phyloP scores from a whole-genome alignment of 1,140 invertebrate genomes.

The Drosophila kurseongensis region DNA sequence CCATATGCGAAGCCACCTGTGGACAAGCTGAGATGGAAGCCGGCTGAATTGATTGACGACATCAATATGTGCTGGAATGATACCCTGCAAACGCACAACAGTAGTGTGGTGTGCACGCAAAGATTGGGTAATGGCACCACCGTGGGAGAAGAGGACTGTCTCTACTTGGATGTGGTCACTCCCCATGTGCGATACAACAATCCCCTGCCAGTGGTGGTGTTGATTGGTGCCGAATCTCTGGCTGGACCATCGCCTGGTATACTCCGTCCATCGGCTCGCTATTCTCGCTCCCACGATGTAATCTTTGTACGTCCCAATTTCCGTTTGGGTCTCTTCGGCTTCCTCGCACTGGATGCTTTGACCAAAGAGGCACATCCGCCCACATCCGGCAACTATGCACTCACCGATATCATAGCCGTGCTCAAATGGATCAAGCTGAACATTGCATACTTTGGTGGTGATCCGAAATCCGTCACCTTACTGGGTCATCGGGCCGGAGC shows the following conservation, averaged over 20 bases:
- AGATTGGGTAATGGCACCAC: slow-evolving; percentile 87
- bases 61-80: slow-evolving; percentile 93
- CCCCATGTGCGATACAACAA: slow-evolving; percentile 90
- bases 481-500: slow-evolving; percentile 92
- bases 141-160: slow-evolving; percentile 91
- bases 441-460: slow-evolving; percentile 93
- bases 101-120: slow-evolving; percentile 88
- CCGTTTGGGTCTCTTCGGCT: slow-evolving; percentile 91
- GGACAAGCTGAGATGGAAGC: slow-evolving; percentile 89
- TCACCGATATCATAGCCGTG: slow-evolving; percentile 91
- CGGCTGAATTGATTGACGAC: slow-evolving; percentile 88
- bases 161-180: slow-evolving; percentile 92
- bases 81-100: slow-evolving; percentile 89
- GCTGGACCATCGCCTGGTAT: slow-evolving; percentile 89
- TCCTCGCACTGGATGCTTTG: slow-evolving; percentile 89
- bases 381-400: slow-evolving; percentile 94
- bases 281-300: slow-evolving; percentile 90
- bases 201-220: slow-evolving; percentile 92
- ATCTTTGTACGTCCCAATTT: slow-evolving; percentile 94
- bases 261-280: slow-evolving; percentile 87
- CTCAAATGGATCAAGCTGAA: slow-evolving; percentile 93
- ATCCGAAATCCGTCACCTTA: slow-evolving; percentile 90
- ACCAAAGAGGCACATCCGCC: slow-evolving; percentile 89
- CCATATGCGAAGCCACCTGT: slow-evolving; percentile 93
- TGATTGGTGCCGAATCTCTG: slow-evolving; percentile 91